phyloP scores from a whole-genome alignment of 1,140 invertebrate genomes.

The Venturia canescens region DNA sequence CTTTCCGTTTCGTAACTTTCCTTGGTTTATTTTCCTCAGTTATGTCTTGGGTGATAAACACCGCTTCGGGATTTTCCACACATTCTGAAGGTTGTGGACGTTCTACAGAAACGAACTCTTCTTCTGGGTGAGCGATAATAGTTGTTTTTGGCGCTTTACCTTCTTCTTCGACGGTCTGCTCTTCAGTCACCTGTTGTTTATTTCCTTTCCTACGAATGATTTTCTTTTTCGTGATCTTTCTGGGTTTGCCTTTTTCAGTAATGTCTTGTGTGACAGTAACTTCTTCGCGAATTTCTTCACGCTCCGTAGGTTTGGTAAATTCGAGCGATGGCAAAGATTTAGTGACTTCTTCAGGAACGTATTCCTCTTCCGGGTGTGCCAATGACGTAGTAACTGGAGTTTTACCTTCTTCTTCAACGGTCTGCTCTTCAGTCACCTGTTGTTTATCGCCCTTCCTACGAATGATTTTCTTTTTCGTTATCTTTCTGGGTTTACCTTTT shows the following conservation, averaged over 20 bases:
- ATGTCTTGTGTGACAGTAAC: slow-evolving; percentile 57
- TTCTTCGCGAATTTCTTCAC: slow-evolving; percentile 54
- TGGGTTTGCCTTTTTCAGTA: slow-evolving; percentile 58
- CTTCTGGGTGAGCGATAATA: slow-evolving; percentile 59
- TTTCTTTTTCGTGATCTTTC: slow-evolving; percentile 51
- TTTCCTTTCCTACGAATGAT: slow-evolving; percentile 71
- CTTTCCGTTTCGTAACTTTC: slow-evolving; percentile 56
- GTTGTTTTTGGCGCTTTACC: slow-evolving; percentile 70
- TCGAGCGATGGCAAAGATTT: slow-evolving; percentile 63
- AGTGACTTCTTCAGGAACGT: slow-evolving; percentile 65
- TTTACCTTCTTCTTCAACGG: slow-evolving; percentile 75
- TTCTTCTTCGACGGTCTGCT: slow-evolving; percentile 73
- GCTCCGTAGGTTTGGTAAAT: slow-evolving; percentile 53
- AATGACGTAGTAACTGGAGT: slow-evolving; percentile 65
- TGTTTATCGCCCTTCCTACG: slow-evolving; percentile 70
- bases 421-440: slow-evolving; percentile 75
- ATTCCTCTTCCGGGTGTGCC: slow-evolving; percentile 52
- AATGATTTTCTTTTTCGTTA: slow-evolving; percentile 55
- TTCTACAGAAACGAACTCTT: slow-evolving; percentile 54
- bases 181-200: slow-evolving; percentile 73
- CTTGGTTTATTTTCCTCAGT: slow-evolving; percentile 47
- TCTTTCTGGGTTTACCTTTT: slow-evolving; percentile 50
- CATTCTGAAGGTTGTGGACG: slow-evolving; percentile 30
- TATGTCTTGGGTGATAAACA: slow-evolving; percentile 50
- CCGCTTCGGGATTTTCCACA: slow-evolving; percentile 47